Percentiles rank a stretch among this genome's conserved stretches.
Evolutionary conservation across 2,113 vertebrate species (phyloP).

Genomic region (Phainopepla nitens): DNA sequence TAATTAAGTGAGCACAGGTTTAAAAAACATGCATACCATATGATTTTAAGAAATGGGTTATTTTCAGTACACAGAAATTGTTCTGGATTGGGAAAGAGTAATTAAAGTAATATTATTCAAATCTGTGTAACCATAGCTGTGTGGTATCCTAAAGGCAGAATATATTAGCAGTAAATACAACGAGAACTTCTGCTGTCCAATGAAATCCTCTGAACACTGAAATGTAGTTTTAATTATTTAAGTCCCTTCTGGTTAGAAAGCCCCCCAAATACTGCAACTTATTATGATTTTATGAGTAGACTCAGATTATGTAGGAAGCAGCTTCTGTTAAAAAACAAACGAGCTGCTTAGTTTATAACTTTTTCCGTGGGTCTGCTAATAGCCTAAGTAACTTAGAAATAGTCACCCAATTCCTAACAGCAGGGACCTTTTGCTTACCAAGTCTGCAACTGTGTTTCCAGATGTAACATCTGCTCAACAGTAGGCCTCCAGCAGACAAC

Average conservation of each 20-base stretch:
- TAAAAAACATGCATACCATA: neutral
- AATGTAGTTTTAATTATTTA: neutral
- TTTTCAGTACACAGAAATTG: neutral
- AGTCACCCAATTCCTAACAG: neutral
- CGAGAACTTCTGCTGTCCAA: neutral
- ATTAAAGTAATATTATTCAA: neutral
- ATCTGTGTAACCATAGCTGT: neutral
- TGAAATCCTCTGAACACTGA: neutral
- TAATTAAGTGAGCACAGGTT: neutral
- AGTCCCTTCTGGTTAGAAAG: neutral
- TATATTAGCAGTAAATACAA: neutral
- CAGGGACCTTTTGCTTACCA: neutral
- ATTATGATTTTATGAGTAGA: neutral
- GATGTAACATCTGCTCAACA: neutral
- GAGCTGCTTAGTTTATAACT: neutral
- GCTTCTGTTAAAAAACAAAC: neutral
- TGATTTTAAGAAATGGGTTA: neutral
- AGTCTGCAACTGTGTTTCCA: neutral
- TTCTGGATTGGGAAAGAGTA: neutral
- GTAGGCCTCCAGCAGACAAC: neutral
- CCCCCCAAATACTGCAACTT: neutral
- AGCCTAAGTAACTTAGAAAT: neutral
- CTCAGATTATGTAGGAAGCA: neutral
- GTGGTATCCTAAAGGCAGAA: neutral
- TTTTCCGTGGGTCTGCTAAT: neutral